Evolutionary conservation across 2,888 invertebrate genomes (phyloP).

Genomic region (Papilio demoleus): DNA sequence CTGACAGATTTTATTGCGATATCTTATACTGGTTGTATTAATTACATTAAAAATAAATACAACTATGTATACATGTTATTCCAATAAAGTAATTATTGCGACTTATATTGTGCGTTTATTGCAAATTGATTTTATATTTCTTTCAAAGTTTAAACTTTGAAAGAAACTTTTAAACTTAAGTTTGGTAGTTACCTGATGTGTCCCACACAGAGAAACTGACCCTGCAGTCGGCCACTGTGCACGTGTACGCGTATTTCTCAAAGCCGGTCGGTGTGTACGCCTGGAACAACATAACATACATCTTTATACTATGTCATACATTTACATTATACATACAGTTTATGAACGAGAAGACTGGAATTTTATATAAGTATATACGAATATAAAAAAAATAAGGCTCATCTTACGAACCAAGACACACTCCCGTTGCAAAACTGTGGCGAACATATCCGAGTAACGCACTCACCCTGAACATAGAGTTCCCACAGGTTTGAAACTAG

Average conservation of each 20-base stretch:
- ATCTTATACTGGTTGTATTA: not conserved
- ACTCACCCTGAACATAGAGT: too few species aligned
- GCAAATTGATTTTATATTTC: too few species aligned
- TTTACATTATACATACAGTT: not conserved
- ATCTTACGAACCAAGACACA: too few species aligned
- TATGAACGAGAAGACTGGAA: too few species aligned
- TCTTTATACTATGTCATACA: not conserved
- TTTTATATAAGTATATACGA: too few species aligned
- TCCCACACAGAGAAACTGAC: conserved; percentile 86
- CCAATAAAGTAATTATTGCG: not conserved
- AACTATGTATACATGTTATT: not conserved
- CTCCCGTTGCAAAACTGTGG: too few species aligned
- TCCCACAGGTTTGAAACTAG: too few species aligned
- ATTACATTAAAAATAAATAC: not conserved
- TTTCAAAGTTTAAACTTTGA: too few species aligned
- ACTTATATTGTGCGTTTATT: too few species aligned
- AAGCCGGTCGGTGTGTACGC: conserved; percentile 85
- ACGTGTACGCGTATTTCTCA: conserved; percentile 84
- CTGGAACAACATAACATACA: conserved; percentile 68
- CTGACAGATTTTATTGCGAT: not conserved
- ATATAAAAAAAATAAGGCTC: too few species aligned
- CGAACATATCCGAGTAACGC: too few species aligned
- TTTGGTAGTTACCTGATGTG: conserved; percentile 81
- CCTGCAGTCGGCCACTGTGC: conserved; percentile 82
- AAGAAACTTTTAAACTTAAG: too few species aligned